Evolutionary conservation across 1,140 invertebrate genomes (phyloP).

Genomic region (Heterodera carotae): DNA sequence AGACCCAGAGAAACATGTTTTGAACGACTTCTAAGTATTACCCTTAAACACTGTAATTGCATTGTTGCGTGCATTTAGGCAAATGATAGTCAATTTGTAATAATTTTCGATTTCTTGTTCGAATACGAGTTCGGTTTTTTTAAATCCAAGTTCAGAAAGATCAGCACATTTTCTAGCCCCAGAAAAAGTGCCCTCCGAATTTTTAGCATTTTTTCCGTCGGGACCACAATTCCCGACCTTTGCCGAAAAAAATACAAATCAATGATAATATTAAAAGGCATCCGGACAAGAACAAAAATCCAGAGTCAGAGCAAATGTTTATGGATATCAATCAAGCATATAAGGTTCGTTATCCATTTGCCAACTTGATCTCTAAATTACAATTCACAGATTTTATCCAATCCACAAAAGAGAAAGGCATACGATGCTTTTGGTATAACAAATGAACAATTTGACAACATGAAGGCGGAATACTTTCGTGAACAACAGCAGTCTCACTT

Average conservation of each 20-base stretch:
- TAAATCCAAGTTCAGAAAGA: no score
- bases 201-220: no score
- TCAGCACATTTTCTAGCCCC: no score
- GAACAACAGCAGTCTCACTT: conserved; percentile 16
- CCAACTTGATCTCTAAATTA: background rate
- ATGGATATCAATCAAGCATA: conserved; percentile 60
- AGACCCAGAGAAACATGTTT: no score
- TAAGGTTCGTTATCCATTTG: conserved; percentile 39
- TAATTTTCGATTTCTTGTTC: no score
- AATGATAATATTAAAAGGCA: conserved; percentile 48
- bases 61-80: no score
- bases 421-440: conserved; percentile 23
- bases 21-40: no score
- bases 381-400: conserved; percentile 16
- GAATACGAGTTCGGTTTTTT: no score
- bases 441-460: conserved; percentile 7
- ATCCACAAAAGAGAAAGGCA: background rate
- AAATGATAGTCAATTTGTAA: no score
- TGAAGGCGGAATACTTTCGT: background rate
- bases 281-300: conserved; percentile 59
- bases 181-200: no score
- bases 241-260: background rate
- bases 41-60: no score
- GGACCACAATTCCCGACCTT: no score
- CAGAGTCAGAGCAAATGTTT: conserved; percentile 57